A percentile compares a stretch with the other conserved stretches of the same genome.
phyloP scores from a whole-genome alignment of 92 coral and sea anemone species.

The Palythoa heliodiscus region DNA sequence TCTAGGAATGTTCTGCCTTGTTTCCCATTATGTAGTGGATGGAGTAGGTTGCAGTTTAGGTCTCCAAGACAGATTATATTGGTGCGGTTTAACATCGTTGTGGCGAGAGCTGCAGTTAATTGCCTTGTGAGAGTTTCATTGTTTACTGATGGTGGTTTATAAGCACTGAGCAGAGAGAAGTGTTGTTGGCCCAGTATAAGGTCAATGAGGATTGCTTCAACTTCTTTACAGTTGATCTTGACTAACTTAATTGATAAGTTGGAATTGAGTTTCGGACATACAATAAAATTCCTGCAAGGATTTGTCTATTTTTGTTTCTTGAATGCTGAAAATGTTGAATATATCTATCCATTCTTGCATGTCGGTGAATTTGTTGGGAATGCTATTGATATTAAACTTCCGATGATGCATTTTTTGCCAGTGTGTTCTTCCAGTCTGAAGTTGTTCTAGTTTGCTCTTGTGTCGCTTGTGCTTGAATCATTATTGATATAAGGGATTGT shows the following conservation, averaged over 20 bases:
- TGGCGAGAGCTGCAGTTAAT: constrained; percentile 4
- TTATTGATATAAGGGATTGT: constrained; percentile 5
- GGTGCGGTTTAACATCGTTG: constrained; percentile 21
- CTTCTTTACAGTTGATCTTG: constrained; percentile 36
- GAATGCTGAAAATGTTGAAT: constrained; percentile 38
- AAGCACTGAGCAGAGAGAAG: constrained; percentile 32
- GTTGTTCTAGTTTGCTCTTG: constrained; percentile 5
- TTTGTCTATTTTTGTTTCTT: constrained; percentile 5
- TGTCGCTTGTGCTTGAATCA: constrained; percentile 1
- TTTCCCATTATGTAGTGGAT: constrained; percentile 53
- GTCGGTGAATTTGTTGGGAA: constrained; percentile 29
- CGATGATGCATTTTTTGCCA: constrained; percentile 30
- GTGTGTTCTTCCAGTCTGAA: constrained; percentile 1
- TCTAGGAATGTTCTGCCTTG: constrained; percentile 52
- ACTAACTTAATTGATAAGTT: constrained; percentile 42
- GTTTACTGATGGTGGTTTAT: constrained; percentile 44
- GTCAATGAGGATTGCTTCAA: constrained; percentile 44
- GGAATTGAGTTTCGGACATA: constrained; percentile 32
- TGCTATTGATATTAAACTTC: constrained; percentile 38
- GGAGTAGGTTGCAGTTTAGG: constrained; percentile 53
- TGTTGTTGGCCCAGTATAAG: constrained; percentile 49
- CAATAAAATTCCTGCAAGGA: not conserved
- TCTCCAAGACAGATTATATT: constrained; percentile 57
- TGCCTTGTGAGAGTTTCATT: constrained; percentile 6
- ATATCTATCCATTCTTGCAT: constrained; percentile 43